Evolutionary conservation across 2,888 invertebrate genomes (phyloP), one percentile per base, ranked within the genome.

Genomic region (Morinoia aosen): DNA sequence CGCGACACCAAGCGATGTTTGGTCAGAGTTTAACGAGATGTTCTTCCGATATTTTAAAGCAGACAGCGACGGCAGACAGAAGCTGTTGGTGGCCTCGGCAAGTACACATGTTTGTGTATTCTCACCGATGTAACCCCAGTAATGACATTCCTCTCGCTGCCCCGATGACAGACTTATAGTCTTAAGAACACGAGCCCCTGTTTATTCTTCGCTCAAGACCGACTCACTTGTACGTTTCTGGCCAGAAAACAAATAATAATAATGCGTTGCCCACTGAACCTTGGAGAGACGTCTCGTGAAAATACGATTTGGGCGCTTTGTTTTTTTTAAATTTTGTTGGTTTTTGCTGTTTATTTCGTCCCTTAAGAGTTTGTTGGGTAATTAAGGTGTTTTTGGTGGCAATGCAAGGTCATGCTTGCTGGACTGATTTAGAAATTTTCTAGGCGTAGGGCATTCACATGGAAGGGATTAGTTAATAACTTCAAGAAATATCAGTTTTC

Each of bases 111-210:
- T 93, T 93, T 48, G 93, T 93, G 93, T 93, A 93, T 93, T 93
- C 93, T 56, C 93, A 93, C 93, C 93, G 93, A 93, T 93, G 93
- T 93, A 25, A 33, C 57, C 12, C 57, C 93, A 19, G 93, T 93
- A 93, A 93, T 93, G 93, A 93, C 93, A 93, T 93, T 93, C 93
- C 93, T 93, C 56, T 33, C 93, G 57, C 93, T 57, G 93, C 57
- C 93, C 57, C 93, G 93, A 93, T 93, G 93, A 93, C 93, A 93
- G 93, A 93, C 93, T 93, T 93, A 93, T 93, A 93, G 93, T 93
- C 93, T 57, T 57, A 93, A 56, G 93, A 57, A 93, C 93, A 93
- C 93, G 93, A 93, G 93, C 48, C 93, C 33, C 93, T 93, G 93
- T 93, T 93, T 93, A 57, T 57, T 93, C 48, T 93, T 12, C n/a